A percentile compares a stretch with the other conserved stretches of the same genome.
Evolutionary conservation across 2,888 invertebrate species (phyloP).

Genomic region (Brachylomia viminalis): DNA sequence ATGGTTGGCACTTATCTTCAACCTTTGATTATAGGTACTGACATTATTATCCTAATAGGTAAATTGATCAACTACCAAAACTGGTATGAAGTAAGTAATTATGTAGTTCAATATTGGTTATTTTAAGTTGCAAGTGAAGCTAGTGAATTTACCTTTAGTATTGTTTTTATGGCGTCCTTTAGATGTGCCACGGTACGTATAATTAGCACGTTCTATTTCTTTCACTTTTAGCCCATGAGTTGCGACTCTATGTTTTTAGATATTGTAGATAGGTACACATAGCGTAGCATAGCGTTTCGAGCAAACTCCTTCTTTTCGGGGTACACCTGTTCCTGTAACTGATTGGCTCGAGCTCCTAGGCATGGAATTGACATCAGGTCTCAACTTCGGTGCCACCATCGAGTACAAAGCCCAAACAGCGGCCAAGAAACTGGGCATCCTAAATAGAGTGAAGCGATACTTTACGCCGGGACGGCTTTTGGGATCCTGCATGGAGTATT

Average conservation of each 20-base stretch:
- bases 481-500: no score
- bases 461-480: no score
- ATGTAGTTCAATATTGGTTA: neutral
- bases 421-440: no score
- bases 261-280: neutral
- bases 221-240: neutral
- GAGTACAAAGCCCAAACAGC: no score
- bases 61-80: slow-evolving; percentile 1
- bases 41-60: slow-evolving; percentile 43
- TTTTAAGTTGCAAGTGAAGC: neutral
- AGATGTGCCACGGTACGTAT: neutral
- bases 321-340: no score
- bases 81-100: neutral
- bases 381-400: no score
- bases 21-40: slow-evolving; percentile 45
- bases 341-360: no score
- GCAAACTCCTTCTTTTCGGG: no score
- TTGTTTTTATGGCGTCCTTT: neutral
- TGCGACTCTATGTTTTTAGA: neutral
- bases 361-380: no score
- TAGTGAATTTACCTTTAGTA: neutral
- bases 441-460: no score
- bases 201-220: neutral
- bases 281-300: no score
- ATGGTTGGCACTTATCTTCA: slow-evolving; percentile 29